A percentile compares a stretch with the other conserved stretches of the same genome.
Conservation (phyloP, 2,888 invertebrate species). For the Leptinotarsa rubiginosa region DNA sequence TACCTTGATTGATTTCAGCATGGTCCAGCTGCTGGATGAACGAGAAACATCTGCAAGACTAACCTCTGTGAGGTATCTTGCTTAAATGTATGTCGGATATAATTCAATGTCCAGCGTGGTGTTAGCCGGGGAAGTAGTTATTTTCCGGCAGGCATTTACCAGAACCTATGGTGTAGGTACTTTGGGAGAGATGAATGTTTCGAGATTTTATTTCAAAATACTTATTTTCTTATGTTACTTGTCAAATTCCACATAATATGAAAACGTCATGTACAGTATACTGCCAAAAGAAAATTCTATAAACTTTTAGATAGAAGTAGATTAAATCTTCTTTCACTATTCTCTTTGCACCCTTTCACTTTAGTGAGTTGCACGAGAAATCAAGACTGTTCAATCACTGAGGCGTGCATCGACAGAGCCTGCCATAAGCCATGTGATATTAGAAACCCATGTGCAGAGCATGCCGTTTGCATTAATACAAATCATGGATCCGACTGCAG, state of each 20-base stretch:
- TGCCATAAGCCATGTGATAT: conserved; percentile 90
- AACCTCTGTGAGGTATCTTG: too few relatives aligned
- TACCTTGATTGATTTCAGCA: too few relatives aligned
- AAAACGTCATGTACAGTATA: conserved; percentile 18
- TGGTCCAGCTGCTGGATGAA: too few relatives aligned
- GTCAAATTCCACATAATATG: background rate
- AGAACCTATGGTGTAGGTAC: too few relatives aligned
- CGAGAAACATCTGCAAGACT: too few relatives aligned
- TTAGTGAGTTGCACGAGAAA: conserved; percentile 88
- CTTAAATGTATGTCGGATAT: too few relatives aligned
- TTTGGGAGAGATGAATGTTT: too few relatives aligned
- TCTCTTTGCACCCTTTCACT: conserved; percentile 63
- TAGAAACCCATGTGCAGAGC: conserved; percentile 84
- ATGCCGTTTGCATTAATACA: conserved; percentile 88
- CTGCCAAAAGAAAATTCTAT: conserved; percentile 24
- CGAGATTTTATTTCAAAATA: too few relatives aligned
- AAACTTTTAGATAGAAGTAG: conserved; percentile 43
- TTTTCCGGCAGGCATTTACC: too few relatives aligned
- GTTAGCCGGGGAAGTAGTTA: too few relatives aligned
- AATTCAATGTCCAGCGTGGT: too few relatives aligned
- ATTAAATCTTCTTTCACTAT: conserved; percentile 46
- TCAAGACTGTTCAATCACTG: conserved; percentile 86
- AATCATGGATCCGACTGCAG: conserved; percentile 89
- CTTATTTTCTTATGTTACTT: background rate
- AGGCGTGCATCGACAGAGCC: conserved; percentile 86